phyloP scores from a whole-genome alignment of 2,888 invertebrate genomes.

The Leptinotarsa peninsularis region DNA sequence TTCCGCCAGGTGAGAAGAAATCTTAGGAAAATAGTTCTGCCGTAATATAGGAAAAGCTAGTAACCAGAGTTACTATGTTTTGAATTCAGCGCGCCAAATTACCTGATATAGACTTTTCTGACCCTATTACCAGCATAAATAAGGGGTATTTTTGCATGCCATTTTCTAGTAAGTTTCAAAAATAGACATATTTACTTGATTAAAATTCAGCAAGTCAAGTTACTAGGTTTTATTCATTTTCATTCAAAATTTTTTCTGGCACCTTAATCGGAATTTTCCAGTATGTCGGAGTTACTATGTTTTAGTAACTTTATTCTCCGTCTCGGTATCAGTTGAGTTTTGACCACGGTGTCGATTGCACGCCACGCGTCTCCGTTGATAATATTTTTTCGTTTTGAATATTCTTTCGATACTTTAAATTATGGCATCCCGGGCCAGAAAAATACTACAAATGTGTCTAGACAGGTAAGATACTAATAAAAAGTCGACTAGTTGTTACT shows the following conservation, averaged over 20 bases:
- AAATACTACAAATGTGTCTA: not conserved
- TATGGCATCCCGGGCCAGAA: constrained; percentile 1
- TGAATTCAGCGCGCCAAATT: not conserved
- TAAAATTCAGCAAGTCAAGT: not conserved
- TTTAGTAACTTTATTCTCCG: not conserved
- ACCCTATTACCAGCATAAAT: not conserved
- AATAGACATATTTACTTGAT: not conserved
- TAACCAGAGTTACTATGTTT: constrained; percentile 5
- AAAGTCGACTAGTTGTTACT: not conserved
- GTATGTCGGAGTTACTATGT: not conserved
- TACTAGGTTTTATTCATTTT: not conserved
- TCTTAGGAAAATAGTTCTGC: too few species aligned
- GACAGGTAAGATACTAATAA: not conserved
- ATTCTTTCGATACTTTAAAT: not conserved
- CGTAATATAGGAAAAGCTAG: constrained; percentile 4
- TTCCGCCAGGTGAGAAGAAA: too few species aligned
- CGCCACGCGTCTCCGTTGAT: not conserved
- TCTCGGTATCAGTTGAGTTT: constrained; percentile 3
- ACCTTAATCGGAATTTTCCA: not conserved
- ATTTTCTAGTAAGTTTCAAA: constrained; percentile 1
- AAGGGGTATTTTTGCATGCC: not conserved
- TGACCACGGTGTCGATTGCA: not conserved
- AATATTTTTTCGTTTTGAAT: not conserved
- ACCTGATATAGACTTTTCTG: not conserved
- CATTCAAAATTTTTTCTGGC: not conserved